These are phyloP conservation scores for Eulemur rubriventer DNA, from an alignment of 2,797 vertebrate genomes.

Conservation along the genomic window DNA sequence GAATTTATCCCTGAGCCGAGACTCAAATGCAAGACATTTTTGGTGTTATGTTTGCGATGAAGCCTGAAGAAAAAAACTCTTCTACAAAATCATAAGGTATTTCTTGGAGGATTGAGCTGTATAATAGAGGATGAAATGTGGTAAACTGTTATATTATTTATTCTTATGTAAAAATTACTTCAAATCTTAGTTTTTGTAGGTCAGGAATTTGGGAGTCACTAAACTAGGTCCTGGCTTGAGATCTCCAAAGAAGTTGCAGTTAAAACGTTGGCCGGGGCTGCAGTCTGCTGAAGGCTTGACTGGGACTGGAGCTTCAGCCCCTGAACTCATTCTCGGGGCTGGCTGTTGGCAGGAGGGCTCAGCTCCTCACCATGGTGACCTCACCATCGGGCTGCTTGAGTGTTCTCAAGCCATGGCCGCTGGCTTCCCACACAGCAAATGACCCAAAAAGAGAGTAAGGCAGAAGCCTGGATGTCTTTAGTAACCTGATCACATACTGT, in stretches of 20 bases:
- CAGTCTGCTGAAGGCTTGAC: background rate
- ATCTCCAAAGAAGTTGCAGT: background rate
- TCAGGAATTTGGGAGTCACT: background rate
- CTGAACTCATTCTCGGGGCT: rapidly evolving
- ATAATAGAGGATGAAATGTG: background rate
- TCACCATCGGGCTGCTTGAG: background rate
- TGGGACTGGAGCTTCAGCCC: background rate
- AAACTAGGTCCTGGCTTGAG: background rate
- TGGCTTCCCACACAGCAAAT: background rate
- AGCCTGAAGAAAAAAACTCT: constrained; percentile 25
- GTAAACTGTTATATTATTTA: background rate
- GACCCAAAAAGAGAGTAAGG: background rate
- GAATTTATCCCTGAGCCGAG: background rate
- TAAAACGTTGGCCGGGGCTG: no score
- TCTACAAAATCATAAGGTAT: background rate
- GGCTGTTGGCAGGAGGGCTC: background rate
- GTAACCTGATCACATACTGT: background rate
- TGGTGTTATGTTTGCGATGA: background rate
- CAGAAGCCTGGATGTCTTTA: background rate
- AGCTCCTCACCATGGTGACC: background rate
- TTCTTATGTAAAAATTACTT: background rate
- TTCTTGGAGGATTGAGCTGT: background rate
- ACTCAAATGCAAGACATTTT: background rate
- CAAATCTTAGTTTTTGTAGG: background rate
- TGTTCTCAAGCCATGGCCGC: background rate